Percentiles rank a stretch among this genome's conserved stretches.
Evolutionary conservation across 2,888 invertebrate genomes (phyloP).

Genomic region (Pemphredon lugubris): DNA sequence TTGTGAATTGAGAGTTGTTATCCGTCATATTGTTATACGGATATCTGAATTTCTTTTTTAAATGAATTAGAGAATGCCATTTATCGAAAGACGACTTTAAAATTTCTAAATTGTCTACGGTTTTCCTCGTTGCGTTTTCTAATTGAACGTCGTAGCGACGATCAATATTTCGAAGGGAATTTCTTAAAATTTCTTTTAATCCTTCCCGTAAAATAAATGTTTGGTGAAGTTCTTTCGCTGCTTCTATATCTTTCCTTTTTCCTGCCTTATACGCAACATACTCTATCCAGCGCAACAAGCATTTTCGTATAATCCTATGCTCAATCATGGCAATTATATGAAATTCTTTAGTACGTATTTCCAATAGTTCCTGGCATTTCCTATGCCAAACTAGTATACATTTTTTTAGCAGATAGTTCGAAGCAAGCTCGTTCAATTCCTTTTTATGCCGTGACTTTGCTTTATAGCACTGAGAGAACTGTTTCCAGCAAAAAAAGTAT

Average conservation of each 20-base stretch:
- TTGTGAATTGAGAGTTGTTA: background rate
- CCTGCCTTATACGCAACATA: conserved; percentile 36
- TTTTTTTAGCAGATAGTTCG: conserved; percentile 43
- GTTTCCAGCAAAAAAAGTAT: conserved; percentile 57
- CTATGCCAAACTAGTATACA: conserved; percentile 54
- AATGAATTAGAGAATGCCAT: conserved; percentile 45
- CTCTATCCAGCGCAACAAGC: conserved; percentile 53
- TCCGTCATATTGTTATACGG: background rate
- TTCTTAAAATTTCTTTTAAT: conserved; percentile 46
- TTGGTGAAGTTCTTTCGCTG: conserved; percentile 50
- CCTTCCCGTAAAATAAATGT: conserved; percentile 53
- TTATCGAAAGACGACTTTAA: conserved; percentile 55
- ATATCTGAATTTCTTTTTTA: conserved; percentile 7
- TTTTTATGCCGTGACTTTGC: conserved; percentile 39
- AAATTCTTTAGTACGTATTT: conserved; percentile 38
- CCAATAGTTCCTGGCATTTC: conserved; percentile 37
- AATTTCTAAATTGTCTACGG: conserved; percentile 52
- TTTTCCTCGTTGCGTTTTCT: conserved; percentile 36
- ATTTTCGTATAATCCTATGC: conserved; percentile 46
- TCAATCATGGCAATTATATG: conserved; percentile 16
- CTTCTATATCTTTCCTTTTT: conserved; percentile 42
- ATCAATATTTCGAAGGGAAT: conserved; percentile 44
- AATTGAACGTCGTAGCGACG: conserved; percentile 38
- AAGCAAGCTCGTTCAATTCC: conserved; percentile 45
- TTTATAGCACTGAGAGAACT: conserved; percentile 48